Evolutionary conservation across 2,797 vertebrate species (phyloP).

Genomic region (Hipposideros larvatus): DNA sequence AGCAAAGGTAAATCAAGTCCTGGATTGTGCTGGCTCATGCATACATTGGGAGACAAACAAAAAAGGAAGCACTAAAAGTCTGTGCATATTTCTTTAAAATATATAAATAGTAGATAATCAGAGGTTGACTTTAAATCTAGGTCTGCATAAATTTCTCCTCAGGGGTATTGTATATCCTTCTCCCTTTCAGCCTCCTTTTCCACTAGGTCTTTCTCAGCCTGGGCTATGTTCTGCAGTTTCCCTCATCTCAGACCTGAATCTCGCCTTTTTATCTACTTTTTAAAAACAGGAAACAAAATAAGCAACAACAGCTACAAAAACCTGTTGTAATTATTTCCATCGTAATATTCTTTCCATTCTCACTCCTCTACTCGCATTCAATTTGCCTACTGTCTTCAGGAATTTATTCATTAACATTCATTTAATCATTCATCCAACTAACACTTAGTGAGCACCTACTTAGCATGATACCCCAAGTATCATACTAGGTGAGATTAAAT

Average conservation of each 20-base stretch:
- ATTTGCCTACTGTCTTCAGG: not conserved
- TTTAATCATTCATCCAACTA: not conserved
- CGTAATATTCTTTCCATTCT: not conserved
- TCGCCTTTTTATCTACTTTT: not conserved
- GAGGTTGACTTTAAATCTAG: slow-evolving; percentile 64
- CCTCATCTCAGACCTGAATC: not conserved
- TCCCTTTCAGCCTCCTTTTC: slow-evolving; percentile 10
- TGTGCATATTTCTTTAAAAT: slow-evolving; percentile 78
- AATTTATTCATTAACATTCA: not conserved
- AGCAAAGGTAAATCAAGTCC: slow-evolving; percentile 82
- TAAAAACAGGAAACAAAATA: not conserved
- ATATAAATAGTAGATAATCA: slow-evolving; percentile 74
- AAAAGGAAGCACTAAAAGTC: slow-evolving; percentile 30
- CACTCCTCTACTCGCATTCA: not conserved
- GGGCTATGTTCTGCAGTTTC: not conserved
- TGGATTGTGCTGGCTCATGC: slow-evolving; percentile 64
- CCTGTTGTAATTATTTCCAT: not conserved
- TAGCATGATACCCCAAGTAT: not conserved
- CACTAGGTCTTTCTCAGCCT: slow-evolving; percentile 33
- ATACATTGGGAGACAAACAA: slow-evolving; percentile 51
- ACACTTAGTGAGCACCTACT: not conserved
- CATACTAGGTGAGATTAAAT: not conserved
- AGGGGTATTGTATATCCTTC: not conserved
- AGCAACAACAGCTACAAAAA: not conserved
- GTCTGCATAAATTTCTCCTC: slow-evolving; percentile 75